A percentile compares a stretch with the other conserved stretches of the same genome.
phyloP scores from a whole-genome alignment of 1,140 invertebrate species.

The Zaprionus camerounensis region DNA sequence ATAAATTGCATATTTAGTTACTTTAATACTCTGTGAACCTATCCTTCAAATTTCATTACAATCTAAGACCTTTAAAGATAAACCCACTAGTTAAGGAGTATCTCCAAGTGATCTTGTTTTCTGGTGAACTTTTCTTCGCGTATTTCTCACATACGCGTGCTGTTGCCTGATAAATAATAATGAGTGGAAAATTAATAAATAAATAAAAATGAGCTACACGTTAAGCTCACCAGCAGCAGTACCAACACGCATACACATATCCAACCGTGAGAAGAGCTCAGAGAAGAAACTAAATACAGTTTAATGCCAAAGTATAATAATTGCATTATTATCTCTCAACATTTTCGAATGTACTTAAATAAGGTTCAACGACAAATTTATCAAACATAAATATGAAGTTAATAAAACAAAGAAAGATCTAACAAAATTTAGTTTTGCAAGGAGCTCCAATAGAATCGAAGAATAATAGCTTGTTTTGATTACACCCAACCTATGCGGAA shows the following conservation, averaged over 20 bases:
- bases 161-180: conserved; percentile 63
- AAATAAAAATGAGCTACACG: conserved; percentile 55
- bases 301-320: conserved; percentile 71
- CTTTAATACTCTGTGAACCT: neutral
- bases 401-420: too few relatives aligned
- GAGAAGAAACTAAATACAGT: conserved; percentile 67
- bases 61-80: neutral
- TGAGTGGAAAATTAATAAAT: conserved; percentile 67
- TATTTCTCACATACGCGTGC: conserved; percentile 42
- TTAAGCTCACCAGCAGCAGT: neutral
- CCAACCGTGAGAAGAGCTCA: conserved; percentile 45
- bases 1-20: neutral
- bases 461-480: neutral
- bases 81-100: neutral
- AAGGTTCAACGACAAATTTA: too few relatives aligned
- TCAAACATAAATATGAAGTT: too few relatives aligned
- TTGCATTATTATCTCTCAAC: neutral
- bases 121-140: conserved; percentile 15
- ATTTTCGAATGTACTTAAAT: neutral
- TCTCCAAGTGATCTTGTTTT: neutral
- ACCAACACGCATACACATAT: conserved; percentile 4
- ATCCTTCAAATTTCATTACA: neutral
- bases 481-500: neutral
- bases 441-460: neutral
- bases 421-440: neutral